These are phyloP conservation scores for Melieria crassipennis DNA, from an alignment of 2,888 invertebrate species.

Conservation along the genomic window DNA sequence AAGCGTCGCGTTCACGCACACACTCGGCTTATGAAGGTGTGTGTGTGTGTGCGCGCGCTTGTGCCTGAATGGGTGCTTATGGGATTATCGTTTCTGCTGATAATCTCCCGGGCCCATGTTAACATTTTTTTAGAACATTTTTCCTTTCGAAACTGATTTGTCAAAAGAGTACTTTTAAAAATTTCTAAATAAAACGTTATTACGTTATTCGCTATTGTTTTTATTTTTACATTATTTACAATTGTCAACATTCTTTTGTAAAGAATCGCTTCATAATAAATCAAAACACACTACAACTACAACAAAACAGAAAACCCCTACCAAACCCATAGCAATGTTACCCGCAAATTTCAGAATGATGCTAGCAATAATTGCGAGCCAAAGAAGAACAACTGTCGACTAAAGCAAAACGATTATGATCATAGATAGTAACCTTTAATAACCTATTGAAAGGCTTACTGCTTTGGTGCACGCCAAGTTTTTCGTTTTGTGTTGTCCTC, in stretches of 20 bases:
- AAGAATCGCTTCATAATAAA: not conserved
- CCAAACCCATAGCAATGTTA: not conserved
- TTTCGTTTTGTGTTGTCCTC: too few species aligned
- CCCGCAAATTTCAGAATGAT: too few species aligned
- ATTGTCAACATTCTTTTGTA: slow-evolving; percentile 10
- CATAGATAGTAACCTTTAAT: too few species aligned
- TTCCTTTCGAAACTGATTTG: slow-evolving; percentile 29
- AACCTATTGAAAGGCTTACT: too few species aligned
- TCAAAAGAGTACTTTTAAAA: slow-evolving; percentile 26
- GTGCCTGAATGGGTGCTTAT: too few species aligned
- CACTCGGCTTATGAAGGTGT: too few species aligned
- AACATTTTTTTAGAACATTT: not conserved
- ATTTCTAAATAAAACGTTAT: slow-evolving; percentile 33
- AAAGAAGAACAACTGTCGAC: too few species aligned
- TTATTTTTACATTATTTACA: slow-evolving; percentile 17
- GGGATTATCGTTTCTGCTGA: not conserved
- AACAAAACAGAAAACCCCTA: not conserved
- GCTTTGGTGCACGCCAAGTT: too few species aligned
- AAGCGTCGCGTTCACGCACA: too few species aligned
- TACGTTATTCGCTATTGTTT: slow-evolving; percentile 29
- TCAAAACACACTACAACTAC: not conserved
- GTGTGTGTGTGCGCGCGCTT: too few species aligned
- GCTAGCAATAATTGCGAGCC: too few species aligned
- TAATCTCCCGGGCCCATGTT: not conserved
- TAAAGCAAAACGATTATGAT: too few species aligned